Evolutionary conservation across 2,888 invertebrate species (phyloP).

Genomic region (Tillus elongatus): DNA sequence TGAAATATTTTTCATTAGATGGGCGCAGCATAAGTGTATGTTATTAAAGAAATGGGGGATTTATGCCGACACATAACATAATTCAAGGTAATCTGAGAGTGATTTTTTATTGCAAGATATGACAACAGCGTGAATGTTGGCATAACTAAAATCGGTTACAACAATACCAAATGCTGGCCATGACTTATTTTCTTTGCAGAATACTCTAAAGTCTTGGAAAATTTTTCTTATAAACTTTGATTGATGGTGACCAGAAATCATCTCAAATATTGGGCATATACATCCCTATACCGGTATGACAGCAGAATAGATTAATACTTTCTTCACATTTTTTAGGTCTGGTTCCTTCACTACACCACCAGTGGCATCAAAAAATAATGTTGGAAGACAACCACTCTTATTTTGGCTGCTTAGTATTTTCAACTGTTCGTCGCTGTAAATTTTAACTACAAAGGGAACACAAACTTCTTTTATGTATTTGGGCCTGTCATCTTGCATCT

Average conservation of each 20-base stretch:
- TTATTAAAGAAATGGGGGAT: too few relatives aligned
- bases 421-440: conserved; percentile 8
- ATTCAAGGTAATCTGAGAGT: too few relatives aligned
- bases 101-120: too few relatives aligned
- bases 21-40: too few relatives aligned
- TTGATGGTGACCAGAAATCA: background rate
- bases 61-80: too few relatives aligned
- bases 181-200: conserved; percentile 8
- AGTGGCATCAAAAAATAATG: conserved; percentile 13
- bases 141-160: conserved; percentile 12
- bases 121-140: conserved; percentile 1
- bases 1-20: too few relatives aligned
- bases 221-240: background rate
- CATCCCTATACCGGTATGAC: background rate
- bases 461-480: conserved; percentile 11
- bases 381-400: background rate
- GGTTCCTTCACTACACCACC: conserved; percentile 8
- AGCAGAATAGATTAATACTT: conserved; percentile 1
- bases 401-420: background rate
- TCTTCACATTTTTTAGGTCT: background rate
- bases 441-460: conserved; percentile 11
- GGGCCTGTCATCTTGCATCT: conserved; percentile 8
- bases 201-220: background rate
- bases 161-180: conserved; percentile 11
- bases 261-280: conserved; percentile 4